phyloP scores from a whole-genome alignment of 2,113 vertebrate genomes.

The Vombatus ursinus region DNA sequence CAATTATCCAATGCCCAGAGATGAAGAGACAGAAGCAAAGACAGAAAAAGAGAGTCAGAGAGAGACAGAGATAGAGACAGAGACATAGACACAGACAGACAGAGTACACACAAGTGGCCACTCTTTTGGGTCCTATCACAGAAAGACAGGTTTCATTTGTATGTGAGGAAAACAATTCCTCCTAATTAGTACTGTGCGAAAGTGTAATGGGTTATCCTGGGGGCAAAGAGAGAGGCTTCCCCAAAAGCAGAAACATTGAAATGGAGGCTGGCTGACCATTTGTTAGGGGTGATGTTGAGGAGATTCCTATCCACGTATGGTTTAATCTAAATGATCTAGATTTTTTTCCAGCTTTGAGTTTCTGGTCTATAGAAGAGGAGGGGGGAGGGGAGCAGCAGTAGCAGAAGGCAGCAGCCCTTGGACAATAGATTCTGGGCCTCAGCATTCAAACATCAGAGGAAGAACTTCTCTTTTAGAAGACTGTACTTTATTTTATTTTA shows the following conservation, averaged over 20 bases:
- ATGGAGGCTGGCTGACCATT: neutral
- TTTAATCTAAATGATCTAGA: neutral
- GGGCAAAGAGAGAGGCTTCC: neutral
- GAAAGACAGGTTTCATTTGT: neutral
- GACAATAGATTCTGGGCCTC: neutral
- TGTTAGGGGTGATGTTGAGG: neutral
- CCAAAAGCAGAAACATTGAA: neutral
- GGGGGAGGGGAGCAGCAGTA: no score
- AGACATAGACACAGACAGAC: neutral
- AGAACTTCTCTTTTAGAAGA: neutral
- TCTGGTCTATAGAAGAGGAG: neutral
- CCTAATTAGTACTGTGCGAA: neutral
- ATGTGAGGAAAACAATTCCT: neutral
- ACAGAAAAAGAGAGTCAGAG: no score
- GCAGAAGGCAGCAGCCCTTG: neutral
- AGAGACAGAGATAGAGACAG: neutral
- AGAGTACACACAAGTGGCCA: neutral
- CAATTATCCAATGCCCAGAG: neutral
- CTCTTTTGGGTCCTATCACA: neutral
- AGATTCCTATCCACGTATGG: neutral
- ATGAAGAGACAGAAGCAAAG: neutral
- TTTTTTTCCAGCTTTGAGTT: neutral
- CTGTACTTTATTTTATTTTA: neutral
- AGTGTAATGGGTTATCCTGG: neutral
- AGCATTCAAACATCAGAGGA: neutral